phyloP scores from a whole-genome alignment of 2,888 invertebrate species.

The Seladonia tumulorum region DNA sequence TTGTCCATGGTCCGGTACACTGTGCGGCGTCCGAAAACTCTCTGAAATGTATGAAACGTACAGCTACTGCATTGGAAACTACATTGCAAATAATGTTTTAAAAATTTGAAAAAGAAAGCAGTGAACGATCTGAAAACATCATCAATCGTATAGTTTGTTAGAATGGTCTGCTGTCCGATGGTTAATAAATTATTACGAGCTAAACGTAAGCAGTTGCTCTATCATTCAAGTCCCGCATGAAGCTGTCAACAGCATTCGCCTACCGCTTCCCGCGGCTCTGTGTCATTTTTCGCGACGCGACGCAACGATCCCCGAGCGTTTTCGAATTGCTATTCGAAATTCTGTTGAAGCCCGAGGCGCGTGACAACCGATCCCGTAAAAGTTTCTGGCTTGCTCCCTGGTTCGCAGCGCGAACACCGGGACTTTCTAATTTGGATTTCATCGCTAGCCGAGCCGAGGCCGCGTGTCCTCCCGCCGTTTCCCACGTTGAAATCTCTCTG shows the following conservation, averaged over 20 bases:
- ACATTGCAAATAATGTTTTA: no score
- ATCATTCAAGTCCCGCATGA: no score
- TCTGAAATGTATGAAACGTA: no score
- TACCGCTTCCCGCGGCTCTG: slow-evolving; percentile 43
- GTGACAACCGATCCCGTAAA: slow-evolving; percentile 3
- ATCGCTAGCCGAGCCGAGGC: background rate
- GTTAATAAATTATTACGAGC: no score
- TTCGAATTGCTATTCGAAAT: background rate
- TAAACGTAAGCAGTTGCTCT: no score
- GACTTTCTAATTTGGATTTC: slow-evolving; percentile 52
- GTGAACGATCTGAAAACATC: no score
- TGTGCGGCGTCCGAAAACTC: no score
- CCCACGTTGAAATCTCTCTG: background rate
- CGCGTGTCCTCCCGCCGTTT: background rate
- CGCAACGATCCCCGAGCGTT: background rate
- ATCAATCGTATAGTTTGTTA: no score
- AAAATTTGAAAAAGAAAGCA: no score
- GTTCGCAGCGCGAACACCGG: background rate
- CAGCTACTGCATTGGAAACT: no score
- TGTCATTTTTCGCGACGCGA: background rate
- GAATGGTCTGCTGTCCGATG: no score
- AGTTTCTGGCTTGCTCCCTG: slow-evolving; percentile 3
- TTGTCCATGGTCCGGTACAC: no score
- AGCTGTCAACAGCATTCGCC: slow-evolving; percentile 21
- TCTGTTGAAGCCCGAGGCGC: background rate